phyloP scores from a whole-genome alignment of 2,888 invertebrate species.

The Nyleta sp. region DNA sequence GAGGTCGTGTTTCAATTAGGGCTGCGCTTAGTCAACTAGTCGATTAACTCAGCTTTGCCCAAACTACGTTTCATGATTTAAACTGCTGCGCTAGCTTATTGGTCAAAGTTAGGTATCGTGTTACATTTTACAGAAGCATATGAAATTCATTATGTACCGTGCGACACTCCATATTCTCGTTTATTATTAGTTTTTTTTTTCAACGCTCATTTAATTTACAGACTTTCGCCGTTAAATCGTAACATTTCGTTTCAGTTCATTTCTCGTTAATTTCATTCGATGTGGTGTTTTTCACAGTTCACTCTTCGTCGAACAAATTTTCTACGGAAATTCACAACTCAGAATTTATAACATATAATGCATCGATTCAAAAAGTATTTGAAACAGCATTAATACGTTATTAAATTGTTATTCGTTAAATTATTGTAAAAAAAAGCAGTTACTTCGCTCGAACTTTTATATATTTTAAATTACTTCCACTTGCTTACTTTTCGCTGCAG shows the following conservation, averaged over 20 bases:
- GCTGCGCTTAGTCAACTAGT: slow-evolving; percentile 65
- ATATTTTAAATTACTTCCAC: slow-evolving; percentile 45
- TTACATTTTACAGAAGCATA: slow-evolving; percentile 58
- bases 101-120: slow-evolving; percentile 58
- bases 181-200: slow-evolving; percentile 18
- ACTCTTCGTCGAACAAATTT: background rate
- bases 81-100: slow-evolving; percentile 63
- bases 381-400: background rate
- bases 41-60: slow-evolving; percentile 63
- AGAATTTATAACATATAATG: too few species aligned
- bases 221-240: slow-evolving; percentile 3
- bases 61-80: slow-evolving; percentile 64
- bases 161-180: slow-evolving; percentile 24
- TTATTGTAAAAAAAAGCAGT: background rate
- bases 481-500: slow-evolving; percentile 37
- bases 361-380: too few species aligned
- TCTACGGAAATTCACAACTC: background rate
- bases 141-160: slow-evolving; percentile 48
- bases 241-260: slow-evolving; percentile 8
- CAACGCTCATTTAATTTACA: slow-evolving; percentile 19
- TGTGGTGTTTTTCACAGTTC: background rate
- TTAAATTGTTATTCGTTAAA: background rate
- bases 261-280: background rate
- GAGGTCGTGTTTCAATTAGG: slow-evolving; percentile 65
- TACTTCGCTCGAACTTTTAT: slow-evolving; percentile 6